Base-by-base conservation (phyloP, 2,113 vertebrate genomes). In the Microtus ochrogaster region DNA sequence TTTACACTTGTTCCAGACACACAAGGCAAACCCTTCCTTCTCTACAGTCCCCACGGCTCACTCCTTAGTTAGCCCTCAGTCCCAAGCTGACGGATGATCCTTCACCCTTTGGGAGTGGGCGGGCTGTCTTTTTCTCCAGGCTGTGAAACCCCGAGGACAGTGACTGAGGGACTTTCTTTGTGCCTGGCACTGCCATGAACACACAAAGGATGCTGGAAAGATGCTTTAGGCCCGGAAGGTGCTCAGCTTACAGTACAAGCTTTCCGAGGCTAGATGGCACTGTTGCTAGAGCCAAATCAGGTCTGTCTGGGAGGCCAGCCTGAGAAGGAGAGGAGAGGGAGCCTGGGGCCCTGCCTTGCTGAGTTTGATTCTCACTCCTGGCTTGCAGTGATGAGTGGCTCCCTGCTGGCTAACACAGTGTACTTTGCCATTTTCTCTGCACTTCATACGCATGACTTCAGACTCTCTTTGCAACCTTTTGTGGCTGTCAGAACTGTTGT, bases 231-330 rank as follows among this genome's bases (percentile, higher is more conserved):
- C 77, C 47, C 39, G 19, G 55, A 61, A 66, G 13, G 6, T 44
- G 13, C 39, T 52, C 26, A 4, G 13, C 86, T 89, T 94, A 98
- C 97, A 98, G 96, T 98, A 97, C 98, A 97, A 61, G 39, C 90
- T 96, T 98, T 94, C 49, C 87, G 78, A 97, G 58, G 97, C 98
- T 98, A 98, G 98, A 97, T 98, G 98, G 98, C 98, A 97, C 97
- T 98, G 91, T 98, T 98, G 98, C 90, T 79, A 98, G 98, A 89
- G 89, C 94, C 97, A 96, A 90, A 26, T 41, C 73, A 93, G 96
- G 89, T 93, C 33, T 0, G 0, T 4, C 36, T 17, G 68, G 85
- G 97, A 76, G 30, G 61, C 16, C 39, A 49, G 63, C 19, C 21
- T 0, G 24, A 78, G 36, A 58, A 65, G 89, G 44, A 44, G 77